Evolutionary conservation across 2,113 vertebrate genomes (phyloP).

Genomic region (Procavia capensis): DNA sequence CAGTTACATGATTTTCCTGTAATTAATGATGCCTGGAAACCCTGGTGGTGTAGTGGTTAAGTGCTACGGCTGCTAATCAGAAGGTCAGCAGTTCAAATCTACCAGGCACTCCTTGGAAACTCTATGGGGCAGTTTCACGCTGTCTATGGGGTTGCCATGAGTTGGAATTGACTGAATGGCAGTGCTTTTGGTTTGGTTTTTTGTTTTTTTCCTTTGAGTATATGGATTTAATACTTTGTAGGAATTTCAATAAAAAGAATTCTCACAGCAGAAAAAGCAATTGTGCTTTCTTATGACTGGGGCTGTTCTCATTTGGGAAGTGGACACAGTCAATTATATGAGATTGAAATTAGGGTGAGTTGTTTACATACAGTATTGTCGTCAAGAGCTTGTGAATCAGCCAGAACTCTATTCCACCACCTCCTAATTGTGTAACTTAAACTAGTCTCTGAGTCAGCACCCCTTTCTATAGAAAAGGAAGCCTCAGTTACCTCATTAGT

Average conservation of each 20-base stretch:
- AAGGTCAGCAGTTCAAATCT: no score
- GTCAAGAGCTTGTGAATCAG: constrained; percentile 21
- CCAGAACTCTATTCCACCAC: background rate
- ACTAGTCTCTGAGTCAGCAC: background rate
- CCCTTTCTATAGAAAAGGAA: background rate
- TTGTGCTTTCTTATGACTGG: constrained; percentile 36
- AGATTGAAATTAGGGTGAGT: constrained; percentile 40
- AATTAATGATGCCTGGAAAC: constrained; percentile 50
- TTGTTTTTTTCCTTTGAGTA: no score
- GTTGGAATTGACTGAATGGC: no score
- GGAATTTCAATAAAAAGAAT: constrained; percentile 64
- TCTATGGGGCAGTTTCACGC: no score
- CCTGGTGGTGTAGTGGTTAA: no score
- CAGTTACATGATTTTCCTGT: background rate
- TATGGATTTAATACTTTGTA: constrained; percentile 44
- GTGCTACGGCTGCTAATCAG: no score
- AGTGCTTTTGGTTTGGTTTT: no score
- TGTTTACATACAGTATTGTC: background rate
- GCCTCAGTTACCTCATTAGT: background rate
- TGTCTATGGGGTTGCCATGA: no score
- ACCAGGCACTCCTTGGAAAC: no score
- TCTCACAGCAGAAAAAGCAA: constrained; percentile 47
- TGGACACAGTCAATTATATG: constrained; percentile 47
- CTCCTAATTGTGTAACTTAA: background rate
- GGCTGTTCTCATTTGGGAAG: constrained; percentile 54